These are phyloP conservation scores for Sandelia bainsii DNA, from an alignment of 2,797 vertebrate genomes.

Conservation along the genomic window DNA sequence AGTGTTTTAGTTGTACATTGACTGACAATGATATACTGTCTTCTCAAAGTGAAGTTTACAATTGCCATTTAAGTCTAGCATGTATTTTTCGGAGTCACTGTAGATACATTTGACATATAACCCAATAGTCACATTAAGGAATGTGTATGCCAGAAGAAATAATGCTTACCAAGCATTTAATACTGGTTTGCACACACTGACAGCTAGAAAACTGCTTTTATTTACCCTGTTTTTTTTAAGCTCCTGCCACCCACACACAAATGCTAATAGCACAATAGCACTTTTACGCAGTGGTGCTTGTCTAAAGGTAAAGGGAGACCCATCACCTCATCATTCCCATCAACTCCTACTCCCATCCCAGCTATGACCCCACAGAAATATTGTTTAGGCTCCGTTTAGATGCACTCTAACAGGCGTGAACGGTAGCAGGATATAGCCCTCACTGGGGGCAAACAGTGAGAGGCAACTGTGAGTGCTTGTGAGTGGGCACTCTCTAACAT, in stretches of 20 bases:
- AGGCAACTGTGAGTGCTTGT: conserved; percentile 70
- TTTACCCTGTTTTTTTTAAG: conserved; percentile 82
- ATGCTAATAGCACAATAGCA: conserved; percentile 87
- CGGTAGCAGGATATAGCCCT: conserved; percentile 78
- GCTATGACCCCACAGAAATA: conserved; percentile 84
- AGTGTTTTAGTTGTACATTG: background rate
- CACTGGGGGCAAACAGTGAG: conserved; percentile 73
- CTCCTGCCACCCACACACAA: conserved; percentile 84
- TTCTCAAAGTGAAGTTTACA: conserved; percentile 14
- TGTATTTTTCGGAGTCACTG: conserved; percentile 12
- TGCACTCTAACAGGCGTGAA: conserved; percentile 80
- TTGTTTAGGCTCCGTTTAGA: conserved; percentile 86
- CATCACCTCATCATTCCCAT: conserved; percentile 87
- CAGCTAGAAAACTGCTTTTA: conserved; percentile 79
- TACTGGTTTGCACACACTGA: conserved; percentile 50
- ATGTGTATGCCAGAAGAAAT: conserved; percentile 45
- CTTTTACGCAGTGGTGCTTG: conserved; percentile 83
- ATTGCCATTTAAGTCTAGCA: background rate
- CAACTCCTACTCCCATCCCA: conserved; percentile 88
- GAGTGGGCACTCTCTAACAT: conserved; percentile 81
- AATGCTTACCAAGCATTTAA: conserved; percentile 79
- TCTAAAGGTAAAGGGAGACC: conserved; percentile 87
- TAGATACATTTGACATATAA: conserved; percentile 26
- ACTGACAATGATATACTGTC: background rate
- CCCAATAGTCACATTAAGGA: conserved; percentile 27